These are phyloP conservation scores for Chorisops tibialis DNA, from an alignment of 2,888 invertebrate genomes.

Conservation along the genomic window DNA sequence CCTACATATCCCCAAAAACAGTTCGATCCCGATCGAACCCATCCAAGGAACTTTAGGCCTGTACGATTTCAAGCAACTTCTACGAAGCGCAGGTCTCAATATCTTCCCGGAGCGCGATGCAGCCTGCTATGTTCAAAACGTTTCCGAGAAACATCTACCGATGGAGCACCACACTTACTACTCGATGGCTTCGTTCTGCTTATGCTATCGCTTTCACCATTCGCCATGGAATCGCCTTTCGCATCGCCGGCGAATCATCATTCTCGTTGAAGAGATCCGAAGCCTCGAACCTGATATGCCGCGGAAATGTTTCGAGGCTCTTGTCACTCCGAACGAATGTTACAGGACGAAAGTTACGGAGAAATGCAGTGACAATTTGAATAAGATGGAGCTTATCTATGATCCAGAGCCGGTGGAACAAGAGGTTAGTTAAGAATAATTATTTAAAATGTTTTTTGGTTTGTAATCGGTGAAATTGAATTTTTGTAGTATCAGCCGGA, in stretches of 20 bases:
- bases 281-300: background rate
- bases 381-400: background rate
- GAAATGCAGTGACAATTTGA: background rate
- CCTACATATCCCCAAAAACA: background rate
- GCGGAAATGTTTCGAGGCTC: background rate
- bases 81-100: background rate
- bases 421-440: slow-evolving; percentile 5
- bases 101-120: slow-evolving; percentile 14
- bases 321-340: slow-evolving; percentile 4
- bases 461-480: background rate
- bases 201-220: background rate
- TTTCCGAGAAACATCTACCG: slow-evolving; percentile 8
- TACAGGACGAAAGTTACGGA: background rate
- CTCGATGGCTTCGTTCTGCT: slow-evolving; percentile 1
- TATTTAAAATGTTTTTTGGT: background rate
- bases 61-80: slow-evolving; percentile 6
- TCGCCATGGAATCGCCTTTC: slow-evolving; percentile 2
- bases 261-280: background rate
- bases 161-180: slow-evolving; percentile 9
- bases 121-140: background rate
- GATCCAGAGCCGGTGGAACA: background rate
- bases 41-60: background rate
- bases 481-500: slow-evolving; percentile 5
- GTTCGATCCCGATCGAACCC: background rate
- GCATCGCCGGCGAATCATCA: background rate